A percentile compares a stretch with the other conserved stretches of the same genome.
Evolutionary conservation across 2,797 vertebrate species (phyloP).

Genomic region (Margarornis squamiger): DNA sequence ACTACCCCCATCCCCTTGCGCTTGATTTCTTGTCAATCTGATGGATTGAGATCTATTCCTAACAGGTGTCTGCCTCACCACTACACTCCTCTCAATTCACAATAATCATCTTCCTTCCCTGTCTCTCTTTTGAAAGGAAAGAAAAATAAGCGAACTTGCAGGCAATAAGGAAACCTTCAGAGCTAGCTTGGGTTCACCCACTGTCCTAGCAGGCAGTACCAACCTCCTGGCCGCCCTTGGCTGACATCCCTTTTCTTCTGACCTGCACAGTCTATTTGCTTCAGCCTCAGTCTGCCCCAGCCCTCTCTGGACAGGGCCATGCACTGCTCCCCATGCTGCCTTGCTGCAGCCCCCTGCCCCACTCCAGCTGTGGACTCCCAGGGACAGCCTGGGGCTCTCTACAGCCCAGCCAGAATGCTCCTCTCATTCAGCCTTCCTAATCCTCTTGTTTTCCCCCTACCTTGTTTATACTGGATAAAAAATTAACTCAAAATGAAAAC

Average conservation of each 20-base stretch:
- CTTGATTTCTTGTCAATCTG: not conserved
- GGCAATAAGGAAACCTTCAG: not conserved
- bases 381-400: not conserved
- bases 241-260: not conserved
- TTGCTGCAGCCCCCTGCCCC: not conserved
- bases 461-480: constrained; percentile 27
- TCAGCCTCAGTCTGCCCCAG: not conserved
- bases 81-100: not conserved
- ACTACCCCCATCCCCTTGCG: fast-evolving
- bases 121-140: not conserved
- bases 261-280: not conserved
- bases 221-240: not conserved
- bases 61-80: not conserved
- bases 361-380: not conserved
- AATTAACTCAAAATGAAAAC: constrained; percentile 25
- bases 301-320: fast-evolving
- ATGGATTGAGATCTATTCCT: not conserved
- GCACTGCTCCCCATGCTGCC: not conserved
- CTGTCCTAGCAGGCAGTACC: not conserved
- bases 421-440: not conserved
- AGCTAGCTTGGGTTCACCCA: not conserved
- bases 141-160: not conserved
- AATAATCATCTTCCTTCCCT: not conserved
- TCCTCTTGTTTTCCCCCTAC: not conserved
- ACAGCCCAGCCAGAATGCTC: fast-evolving